Base-by-base conservation (phyloP, 2,797 vertebrate genomes). In the Alosa sapidissima region DNA sequence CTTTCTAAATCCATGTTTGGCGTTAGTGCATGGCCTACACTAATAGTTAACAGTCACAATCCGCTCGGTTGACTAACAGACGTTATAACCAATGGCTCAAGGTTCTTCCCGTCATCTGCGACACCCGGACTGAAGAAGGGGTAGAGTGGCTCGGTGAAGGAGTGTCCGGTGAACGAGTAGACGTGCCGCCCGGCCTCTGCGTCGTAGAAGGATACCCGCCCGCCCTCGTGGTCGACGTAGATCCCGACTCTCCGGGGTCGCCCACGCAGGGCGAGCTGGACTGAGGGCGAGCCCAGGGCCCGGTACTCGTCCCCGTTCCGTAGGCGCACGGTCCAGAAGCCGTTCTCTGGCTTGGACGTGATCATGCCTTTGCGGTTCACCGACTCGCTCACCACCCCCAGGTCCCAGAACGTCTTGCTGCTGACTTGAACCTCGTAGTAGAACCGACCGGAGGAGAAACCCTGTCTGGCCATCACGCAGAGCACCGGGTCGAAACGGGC, bases 131-230 rank as follows among this genome's bases (percentile, higher is more conserved):
- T 87, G 6, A 89, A 88, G 45, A 86, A 90, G 0, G 87, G 89
- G 21, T 72, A 84, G 13, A 90, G 19, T 2, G 1, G 54, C 33
- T n/a, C 84, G 1, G 65, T 33, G 16, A 91, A 89, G 10, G 6
- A 33, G 54, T 85, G 87, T 0, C 58, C 86, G 10, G 89, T 91
- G 84, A 91, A 94, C 0, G 91, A 91, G 85, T 94, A 93, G 88
- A 94, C 87, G 28, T 93, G 93, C 0, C 87, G 88, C 10, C 87
- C 21, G 81, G 91, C 86, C 60, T 82, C 84, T 83, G 90, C 85
- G 87, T 93, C 89, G 51, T 92, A 94, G 89, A 94, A 94, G 68
- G 93, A 92, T 4, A 94, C 81, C 24, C 93, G 88, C 4, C 86
- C 89, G 8, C 90, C 91, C 10, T 90, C 24, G 0, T 86, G 92